A percentile compares a stretch with the other conserved stretches of the same genome.
Conservation (phyloP, 2,888 invertebrate genomes). For the Hirudinaria manillensis region DNA sequence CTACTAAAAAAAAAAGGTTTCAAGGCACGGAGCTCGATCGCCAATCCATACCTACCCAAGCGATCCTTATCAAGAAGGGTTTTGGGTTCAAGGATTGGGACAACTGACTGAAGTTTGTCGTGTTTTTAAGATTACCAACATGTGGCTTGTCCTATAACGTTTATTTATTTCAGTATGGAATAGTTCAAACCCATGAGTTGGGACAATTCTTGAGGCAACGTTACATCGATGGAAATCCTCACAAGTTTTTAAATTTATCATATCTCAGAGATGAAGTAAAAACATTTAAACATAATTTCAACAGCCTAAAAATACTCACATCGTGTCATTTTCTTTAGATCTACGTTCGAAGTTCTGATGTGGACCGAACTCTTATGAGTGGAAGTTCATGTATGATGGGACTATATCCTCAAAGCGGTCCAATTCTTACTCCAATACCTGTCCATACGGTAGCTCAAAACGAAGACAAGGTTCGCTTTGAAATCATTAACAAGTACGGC, state of each 20-base stretch:
- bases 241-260: neutral
- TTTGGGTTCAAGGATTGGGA: constrained; percentile 80
- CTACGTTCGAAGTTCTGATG: constrained; percentile 1
- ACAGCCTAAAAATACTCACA: no score
- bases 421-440: neutral
- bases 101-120: constrained; percentile 71
- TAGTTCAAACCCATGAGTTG: neutral
- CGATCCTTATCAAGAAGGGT: constrained; percentile 71
- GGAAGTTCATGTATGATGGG: neutral
- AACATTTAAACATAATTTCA: neutral
- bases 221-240: neutral
- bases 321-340: neutral
- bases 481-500: no score
- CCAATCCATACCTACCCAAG: constrained; percentile 73
- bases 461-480: constrained; percentile 7
- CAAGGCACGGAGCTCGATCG: constrained; percentile 82
- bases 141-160: no score
- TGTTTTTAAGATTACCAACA: neutral
- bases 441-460: neutral
- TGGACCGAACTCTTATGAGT: neutral
- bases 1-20: constrained; percentile 60
- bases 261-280: neutral
- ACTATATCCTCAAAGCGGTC: neutral
- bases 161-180: neutral
- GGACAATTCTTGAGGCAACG: neutral